A percentile compares a stretch with the other conserved stretches of the same genome.
phyloP scores from a whole-genome alignment of 2,888 invertebrate genomes.

The Erebia aethiops region DNA sequence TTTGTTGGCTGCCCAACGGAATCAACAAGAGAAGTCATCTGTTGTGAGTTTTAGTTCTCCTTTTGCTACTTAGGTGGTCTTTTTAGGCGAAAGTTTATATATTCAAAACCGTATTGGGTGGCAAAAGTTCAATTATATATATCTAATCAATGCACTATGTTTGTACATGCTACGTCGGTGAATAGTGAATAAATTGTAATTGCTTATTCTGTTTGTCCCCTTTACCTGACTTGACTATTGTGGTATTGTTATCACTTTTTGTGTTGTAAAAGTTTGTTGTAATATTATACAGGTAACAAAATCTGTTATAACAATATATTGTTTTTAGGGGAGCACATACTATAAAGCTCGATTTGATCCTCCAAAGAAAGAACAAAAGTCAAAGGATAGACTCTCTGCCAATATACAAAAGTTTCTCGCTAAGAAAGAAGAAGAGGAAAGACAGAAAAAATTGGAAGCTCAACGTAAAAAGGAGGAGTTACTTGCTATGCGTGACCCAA shows the following conservation, averaged over 20 bases:
- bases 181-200: not conserved
- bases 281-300: not conserved
- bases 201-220: not conserved
- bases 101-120: slow-evolving; percentile 6
- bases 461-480: slow-evolving; percentile 86
- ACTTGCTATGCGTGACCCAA: slow-evolving; percentile 86
- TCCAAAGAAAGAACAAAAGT: slow-evolving; percentile 90
- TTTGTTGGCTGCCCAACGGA: slow-evolving; percentile 75
- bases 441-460: slow-evolving; percentile 83
- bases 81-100: slow-evolving; percentile 20
- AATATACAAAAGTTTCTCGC: slow-evolving; percentile 93
- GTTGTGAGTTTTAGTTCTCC: slow-evolving; percentile 62
- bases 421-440: slow-evolving; percentile 91
- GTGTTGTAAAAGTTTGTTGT: slow-evolving; percentile 1
- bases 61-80: slow-evolving; percentile 39
- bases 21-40: slow-evolving; percentile 82
- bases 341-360: slow-evolving; percentile 92
- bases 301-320: slow-evolving; percentile 10
- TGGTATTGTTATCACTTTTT: not conserved
- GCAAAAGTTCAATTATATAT: slow-evolving; percentile 2
- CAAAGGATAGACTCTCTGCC: slow-evolving; percentile 86
- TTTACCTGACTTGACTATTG: slow-evolving; percentile 6
- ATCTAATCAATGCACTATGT: not conserved
- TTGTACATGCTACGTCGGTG: not conserved
- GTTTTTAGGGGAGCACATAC: slow-evolving; percentile 75